A percentile compares a stretch with the other conserved stretches of the same genome.
phyloP scores from a whole-genome alignment of 2,797 vertebrate genomes.

The Neosilurus hyrtlii region DNA sequence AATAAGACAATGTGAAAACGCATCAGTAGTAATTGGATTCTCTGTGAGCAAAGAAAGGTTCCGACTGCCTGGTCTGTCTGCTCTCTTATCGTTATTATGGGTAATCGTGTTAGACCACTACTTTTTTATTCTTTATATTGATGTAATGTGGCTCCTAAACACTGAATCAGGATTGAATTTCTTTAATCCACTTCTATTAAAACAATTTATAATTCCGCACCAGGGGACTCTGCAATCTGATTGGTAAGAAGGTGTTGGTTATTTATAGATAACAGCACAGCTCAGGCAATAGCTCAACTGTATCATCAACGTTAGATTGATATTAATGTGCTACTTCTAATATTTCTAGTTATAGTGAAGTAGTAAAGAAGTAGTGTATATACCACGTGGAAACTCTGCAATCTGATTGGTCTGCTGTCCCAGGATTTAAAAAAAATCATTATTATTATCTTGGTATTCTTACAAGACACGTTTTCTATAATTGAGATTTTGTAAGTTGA shows the following conservation, averaged over 20 bases:
- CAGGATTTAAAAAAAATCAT: too few relatives aligned
- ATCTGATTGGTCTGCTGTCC: too few relatives aligned
- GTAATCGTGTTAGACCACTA: constrained; percentile 4
- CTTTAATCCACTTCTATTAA: neutral
- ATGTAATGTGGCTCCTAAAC: neutral
- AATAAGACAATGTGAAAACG: constrained; percentile 1
- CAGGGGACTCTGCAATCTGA: neutral
- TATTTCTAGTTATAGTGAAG: too few relatives aligned
- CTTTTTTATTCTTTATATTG: neutral
- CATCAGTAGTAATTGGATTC: constrained; percentile 5
- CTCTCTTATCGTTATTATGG: neutral
- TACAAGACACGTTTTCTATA: too few relatives aligned
- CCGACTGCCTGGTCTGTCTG: neutral
- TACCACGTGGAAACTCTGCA: too few relatives aligned
- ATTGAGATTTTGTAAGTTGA: too few relatives aligned
- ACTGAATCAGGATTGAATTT: neutral
- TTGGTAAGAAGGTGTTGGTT: neutral
- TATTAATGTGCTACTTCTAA: too few relatives aligned
- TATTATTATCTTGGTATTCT: too few relatives aligned
- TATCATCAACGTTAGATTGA: too few relatives aligned
- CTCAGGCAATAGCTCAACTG: too few relatives aligned
- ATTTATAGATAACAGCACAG: too few relatives aligned
- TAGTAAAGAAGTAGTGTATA: too few relatives aligned
- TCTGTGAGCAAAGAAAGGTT: neutral
- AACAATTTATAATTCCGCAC: neutral